Base-by-base conservation (phyloP, 2,113 vertebrate species). In the Suricata suricatta region DNA sequence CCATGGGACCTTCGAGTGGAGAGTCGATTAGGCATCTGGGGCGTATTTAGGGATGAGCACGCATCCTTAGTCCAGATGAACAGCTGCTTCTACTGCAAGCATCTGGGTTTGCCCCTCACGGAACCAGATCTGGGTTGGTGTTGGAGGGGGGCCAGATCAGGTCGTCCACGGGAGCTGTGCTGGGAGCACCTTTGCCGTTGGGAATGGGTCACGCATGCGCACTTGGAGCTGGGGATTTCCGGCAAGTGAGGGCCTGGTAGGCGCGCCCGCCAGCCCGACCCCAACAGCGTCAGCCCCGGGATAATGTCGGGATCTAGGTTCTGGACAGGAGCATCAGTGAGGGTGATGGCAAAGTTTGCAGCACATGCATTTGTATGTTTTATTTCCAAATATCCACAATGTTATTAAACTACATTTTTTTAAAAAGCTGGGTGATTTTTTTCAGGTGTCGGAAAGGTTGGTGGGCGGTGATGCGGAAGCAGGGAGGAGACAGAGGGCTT, bases 401-500 rank as follows among this genome's bases (percentile, higher is more conserved):
- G 38, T 21, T 44, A 21, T 31, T 38, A 47, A 88, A 57, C 12
- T 47, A 66, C 11, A 8, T 57, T 96, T 74, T 74, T 8, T 1
- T 2, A 2, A 8, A 87, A 64, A 50, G 7, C 0, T 21, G 80
- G 38, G 21, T 27, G 54, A 35, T 4, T n/a, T n/a, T 76, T 81
- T 84, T 69, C 76, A 71, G 57, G 47, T 64, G 33, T 44, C 38
- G 77, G 54, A 38, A n/a, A 35, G 38, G 21, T 2, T 31, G 9
- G 29, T 8, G 31, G 60, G 33, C 38, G 47, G 3, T 4, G 8
- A 5, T 35, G 16, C 27, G 0, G 0, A 25, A 41, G 29, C 25
- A 47, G 44, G 9, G 12, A 0, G 38, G 0, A 0, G 31, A 71
- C 52, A 10, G 71, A 68, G 47, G 1, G 80, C 35, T 21, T 27